Conservation (phyloP, 2,888 invertebrate species). For the Drosophila paracracens region DNA sequence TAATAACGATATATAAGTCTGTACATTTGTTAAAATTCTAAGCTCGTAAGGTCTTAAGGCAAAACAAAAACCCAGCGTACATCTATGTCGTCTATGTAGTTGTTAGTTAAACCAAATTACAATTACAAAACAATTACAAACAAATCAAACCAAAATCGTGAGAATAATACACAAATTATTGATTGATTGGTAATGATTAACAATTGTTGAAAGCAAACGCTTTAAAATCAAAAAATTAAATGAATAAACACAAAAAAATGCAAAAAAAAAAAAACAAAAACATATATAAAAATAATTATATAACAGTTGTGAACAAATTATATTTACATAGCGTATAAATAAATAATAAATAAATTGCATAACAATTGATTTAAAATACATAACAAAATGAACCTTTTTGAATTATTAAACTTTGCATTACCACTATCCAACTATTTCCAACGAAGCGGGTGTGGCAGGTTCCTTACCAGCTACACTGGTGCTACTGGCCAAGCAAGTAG, state of each 20-base stretch:
- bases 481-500: neutral
- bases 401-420: neutral
- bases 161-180: conserved; percentile 64
- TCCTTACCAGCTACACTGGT: neutral
- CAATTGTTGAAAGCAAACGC: conserved; percentile 71
- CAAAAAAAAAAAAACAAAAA: conserved; percentile 12
- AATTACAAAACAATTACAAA: conserved; percentile 59
- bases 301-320: conserved; percentile 80
- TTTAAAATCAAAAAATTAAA: conserved; percentile 68
- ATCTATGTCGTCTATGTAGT: conserved; percentile 68
- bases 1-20: conserved; percentile 74
- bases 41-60: conserved; percentile 53
- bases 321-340: conserved; percentile 78
- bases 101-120: conserved; percentile 70
- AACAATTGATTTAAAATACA: conserved; percentile 77
- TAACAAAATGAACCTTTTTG: neutral
- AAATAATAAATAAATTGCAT: conserved; percentile 82
- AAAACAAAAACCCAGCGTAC: conserved; percentile 46
- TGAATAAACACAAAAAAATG: conserved; percentile 25
- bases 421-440: neutral
- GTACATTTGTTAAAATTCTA: conserved; percentile 80
- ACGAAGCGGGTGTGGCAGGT: neutral
- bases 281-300: conserved; percentile 63
- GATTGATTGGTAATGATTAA: conserved; percentile 48
- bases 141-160: conserved; percentile 42